Evolutionary conservation across 2,113 vertebrate species (phyloP).

Genomic region (Eupsittula cactorum): DNA sequence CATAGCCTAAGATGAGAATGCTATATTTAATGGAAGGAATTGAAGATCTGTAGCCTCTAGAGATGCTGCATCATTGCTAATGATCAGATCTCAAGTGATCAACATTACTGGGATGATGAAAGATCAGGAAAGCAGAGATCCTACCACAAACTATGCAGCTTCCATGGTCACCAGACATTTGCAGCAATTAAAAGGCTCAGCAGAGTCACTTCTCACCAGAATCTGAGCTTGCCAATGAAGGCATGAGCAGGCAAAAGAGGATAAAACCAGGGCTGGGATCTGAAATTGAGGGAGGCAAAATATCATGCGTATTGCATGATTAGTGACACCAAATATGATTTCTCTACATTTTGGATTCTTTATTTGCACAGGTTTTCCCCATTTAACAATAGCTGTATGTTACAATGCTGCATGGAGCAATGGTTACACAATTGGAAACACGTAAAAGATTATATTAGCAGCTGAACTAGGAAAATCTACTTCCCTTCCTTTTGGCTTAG

Average conservation of each 20-base stretch:
- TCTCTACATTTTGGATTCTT: background rate
- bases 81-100: background rate
- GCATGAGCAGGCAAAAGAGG: background rate
- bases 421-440: constrained; percentile 68
- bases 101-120: background rate
- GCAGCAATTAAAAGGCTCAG: background rate
- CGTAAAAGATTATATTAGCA: constrained; percentile 68
- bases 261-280: background rate
- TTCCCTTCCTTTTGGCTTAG: constrained; percentile 74
- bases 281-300: background rate
- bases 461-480: constrained; percentile 72
- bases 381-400: constrained; percentile 29
- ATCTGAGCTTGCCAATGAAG: background rate
- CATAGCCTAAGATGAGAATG: background rate
- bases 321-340: background rate
- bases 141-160: background rate
- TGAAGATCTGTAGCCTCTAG: background rate
- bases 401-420: background rate
- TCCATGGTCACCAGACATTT: background rate
- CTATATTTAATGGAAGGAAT: background rate
- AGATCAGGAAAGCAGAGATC: background rate
- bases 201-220: background rate
- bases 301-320: background rate
- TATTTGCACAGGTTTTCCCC: background rate
- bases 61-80: background rate